A percentile compares a stretch with the other conserved stretches of the same genome.
These are phyloP conservation scores for Danio rerio DNA, from an alignment of 2,113 vertebrate genomes.

Conservation along the genomic window GRCz12tu NC_133183.1:28446501-28447000, in stretches of 20 bases:
- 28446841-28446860: neutral
- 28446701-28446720: no score
- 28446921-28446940: slow-evolving; percentile 2
- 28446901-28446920: slow-evolving; percentile 8
- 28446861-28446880: slow-evolving; percentile 10
- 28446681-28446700: no score
- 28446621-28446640: no score
- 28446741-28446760: neutral
- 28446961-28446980: neutral
- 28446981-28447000: neutral
- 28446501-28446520: no score
- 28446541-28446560: no score
- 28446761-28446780: neutral
- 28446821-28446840: neutral
- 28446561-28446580: no score
- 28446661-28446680: no score
- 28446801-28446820: neutral
- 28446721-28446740: no score
- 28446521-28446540: no score
- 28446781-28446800: neutral
- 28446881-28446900: neutral
- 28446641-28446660: no score
- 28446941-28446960: slow-evolving; percentile 5
- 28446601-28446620: no score
- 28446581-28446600: no score